Percentiles rank a stretch among this genome's conserved stretches.
Evolutionary conservation across 2,113 vertebrate species (phyloP).

Genomic region (Podocnemis expansa): DNA sequence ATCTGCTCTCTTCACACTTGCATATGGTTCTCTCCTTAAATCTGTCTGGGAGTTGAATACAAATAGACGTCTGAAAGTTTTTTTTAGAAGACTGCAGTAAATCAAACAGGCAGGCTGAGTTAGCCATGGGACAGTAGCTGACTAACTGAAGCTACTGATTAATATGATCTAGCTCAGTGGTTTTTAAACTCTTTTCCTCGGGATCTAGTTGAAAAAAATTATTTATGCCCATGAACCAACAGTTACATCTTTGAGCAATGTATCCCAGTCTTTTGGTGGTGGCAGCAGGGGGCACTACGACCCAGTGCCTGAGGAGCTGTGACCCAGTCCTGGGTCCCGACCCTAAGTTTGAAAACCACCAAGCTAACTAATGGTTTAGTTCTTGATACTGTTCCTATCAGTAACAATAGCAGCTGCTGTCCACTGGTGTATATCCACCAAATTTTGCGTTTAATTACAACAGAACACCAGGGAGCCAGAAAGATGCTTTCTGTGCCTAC

Average conservation of each 20-base stretch:
- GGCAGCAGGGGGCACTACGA: no score
- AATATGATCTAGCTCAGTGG: neutral
- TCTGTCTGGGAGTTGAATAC: constrained; percentile 62
- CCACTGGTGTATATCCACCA: no score
- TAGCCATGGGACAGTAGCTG: neutral
- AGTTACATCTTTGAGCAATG: no score
- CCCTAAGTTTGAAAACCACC: no score
- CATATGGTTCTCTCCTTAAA: constrained; percentile 65
- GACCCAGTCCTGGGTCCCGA: no score
- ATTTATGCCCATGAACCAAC: no score
- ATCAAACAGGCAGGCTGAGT: constrained; percentile 7
- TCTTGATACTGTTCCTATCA: neutral
- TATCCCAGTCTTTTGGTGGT: no score
- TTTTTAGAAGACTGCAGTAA: constrained; percentile 32
- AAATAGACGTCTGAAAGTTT: constrained; percentile 68
- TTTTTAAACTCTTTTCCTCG: no score
- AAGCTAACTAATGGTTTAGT: neutral
- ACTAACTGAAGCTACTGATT: neutral
- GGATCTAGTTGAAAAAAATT: no score
- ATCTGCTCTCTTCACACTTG: constrained; percentile 70
- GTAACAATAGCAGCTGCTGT: neutral
- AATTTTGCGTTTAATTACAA: neutral
- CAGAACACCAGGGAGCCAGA: neutral
- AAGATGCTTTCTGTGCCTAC: neutral
- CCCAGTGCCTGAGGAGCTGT: no score